Evolutionary conservation across 2,113 vertebrate genomes (phyloP).

Genomic region (Mastomys natalensis): DNA sequence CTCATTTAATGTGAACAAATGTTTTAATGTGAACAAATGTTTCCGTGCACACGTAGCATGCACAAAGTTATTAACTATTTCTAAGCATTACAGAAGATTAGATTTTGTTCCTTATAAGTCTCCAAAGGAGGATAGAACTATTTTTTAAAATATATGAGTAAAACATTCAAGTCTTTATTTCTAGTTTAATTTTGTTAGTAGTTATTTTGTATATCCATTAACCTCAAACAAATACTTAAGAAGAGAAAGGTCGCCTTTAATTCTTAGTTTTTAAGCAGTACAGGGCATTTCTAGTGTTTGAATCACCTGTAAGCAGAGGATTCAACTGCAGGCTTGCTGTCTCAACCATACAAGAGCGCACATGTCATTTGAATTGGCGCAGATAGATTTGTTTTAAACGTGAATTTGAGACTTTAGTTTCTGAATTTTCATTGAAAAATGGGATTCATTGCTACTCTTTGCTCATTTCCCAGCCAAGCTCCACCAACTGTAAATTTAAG

Average conservation of each 20-base stretch:
- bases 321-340: too few species aligned
- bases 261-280: too few species aligned
- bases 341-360: too few species aligned
- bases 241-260: background rate
- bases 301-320: too few species aligned
- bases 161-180: background rate
- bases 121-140: background rate
- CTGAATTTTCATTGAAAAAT: too few species aligned
- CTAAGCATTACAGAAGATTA: background rate
- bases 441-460: too few species aligned
- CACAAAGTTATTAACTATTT: background rate
- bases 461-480: too few species aligned
- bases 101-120: background rate
- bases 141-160: background rate
- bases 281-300: too few species aligned
- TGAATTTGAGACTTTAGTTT: too few species aligned
- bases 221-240: background rate
- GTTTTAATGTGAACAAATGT: background rate
- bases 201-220: background rate
- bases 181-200: background rate
- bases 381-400: too few species aligned
- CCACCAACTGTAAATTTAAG: too few species aligned
- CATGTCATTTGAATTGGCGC: too few species aligned
- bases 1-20: background rate
- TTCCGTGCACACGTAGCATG: background rate